Evolutionary conservation across 2,888 invertebrate genomes (phyloP), one percentile per base, ranked within the genome.

Genomic region (Cinara cedri): DNA sequence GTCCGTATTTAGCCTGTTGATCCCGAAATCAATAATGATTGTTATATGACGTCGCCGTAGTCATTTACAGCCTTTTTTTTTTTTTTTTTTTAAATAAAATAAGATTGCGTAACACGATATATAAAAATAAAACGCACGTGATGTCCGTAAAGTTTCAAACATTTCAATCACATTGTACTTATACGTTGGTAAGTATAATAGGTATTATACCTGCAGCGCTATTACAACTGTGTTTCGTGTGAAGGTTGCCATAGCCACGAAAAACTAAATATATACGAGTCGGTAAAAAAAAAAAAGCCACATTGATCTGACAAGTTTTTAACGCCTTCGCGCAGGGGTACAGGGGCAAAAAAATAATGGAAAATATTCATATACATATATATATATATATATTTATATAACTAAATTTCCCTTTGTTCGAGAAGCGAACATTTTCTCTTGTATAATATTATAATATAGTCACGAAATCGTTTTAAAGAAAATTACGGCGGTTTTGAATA

Each of bases 221-320:
- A n/a, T n/a, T n/a, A n/a, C 10, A 55, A 34, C 34, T 34, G 2
- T 72, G 60, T 72, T 72, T 49, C 72, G 21, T 24, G 21, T 24
- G 26, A 42, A 66, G 54, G 75, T 75, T 75, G 46, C 75, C 75
- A 75, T 66, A 75, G 75, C 14, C 55, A 75, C 75, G 60, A 46
- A 72, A 72, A 46, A 13, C 26, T 26, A 60, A n/a, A n/a, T n/a
- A 4, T 65, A 46, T 26, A 34, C 49, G 46, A 60, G 60, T 72
- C 60, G 19, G 60, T 60, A 72, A 46, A 46, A 57, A 62, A 34
- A n/a, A 34, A 34, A 34, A 34, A 34, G 3, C 60, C 60, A 60
- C 14, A 60, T 60, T 49, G 34, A 60, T 72, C 46, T 49, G 60
- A 49, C 26, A 60, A 49, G 60, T 49, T 49, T 26, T 19, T 60